Evolutionary conservation across 2,113 vertebrate species (phyloP).

Genomic region (Rissa tridactyla): DNA sequence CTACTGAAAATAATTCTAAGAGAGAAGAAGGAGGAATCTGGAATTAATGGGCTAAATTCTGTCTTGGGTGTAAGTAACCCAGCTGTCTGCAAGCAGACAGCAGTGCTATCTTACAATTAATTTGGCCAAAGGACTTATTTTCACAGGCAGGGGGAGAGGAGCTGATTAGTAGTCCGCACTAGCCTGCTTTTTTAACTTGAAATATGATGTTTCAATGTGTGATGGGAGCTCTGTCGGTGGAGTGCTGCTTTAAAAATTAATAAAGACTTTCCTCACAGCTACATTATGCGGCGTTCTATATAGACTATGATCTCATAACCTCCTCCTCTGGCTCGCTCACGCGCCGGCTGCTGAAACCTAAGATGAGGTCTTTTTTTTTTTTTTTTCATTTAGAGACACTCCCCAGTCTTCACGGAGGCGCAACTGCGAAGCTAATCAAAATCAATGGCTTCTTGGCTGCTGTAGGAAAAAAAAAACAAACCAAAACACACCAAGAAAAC

Average conservation of each 20-base stretch:
- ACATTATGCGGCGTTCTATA: constrained; percentile 12
- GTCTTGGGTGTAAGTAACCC: neutral
- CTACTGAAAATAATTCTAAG: neutral
- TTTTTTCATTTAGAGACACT: constrained; percentile 51
- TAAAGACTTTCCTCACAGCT: constrained; percentile 23
- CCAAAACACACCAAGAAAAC: no score
- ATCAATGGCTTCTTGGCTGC: constrained; percentile 64
- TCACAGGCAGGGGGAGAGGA: neutral
- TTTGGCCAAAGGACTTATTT: neutral
- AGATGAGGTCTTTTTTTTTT: constrained; percentile 28
- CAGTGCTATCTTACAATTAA: neutral
- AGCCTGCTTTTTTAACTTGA: neutral
- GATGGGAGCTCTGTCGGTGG: neutral
- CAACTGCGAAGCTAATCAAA: constrained; percentile 53
- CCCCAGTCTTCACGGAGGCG: constrained; percentile 10
- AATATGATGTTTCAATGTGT: neutral
- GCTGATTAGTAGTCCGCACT: neutral
- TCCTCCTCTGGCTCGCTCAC: constrained; percentile 16
- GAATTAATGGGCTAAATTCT: neutral
- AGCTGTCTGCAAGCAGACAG: neutral
- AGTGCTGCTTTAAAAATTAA: constrained; percentile 49
- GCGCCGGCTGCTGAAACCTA: constrained; percentile 68
- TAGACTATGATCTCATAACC: constrained; percentile 73
- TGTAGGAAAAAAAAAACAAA: neutral
- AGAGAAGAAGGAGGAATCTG: neutral